Evolutionary conservation across 2,797 vertebrate genomes (phyloP).

Genomic region (Acrocephalus scirpaceus): DNA sequence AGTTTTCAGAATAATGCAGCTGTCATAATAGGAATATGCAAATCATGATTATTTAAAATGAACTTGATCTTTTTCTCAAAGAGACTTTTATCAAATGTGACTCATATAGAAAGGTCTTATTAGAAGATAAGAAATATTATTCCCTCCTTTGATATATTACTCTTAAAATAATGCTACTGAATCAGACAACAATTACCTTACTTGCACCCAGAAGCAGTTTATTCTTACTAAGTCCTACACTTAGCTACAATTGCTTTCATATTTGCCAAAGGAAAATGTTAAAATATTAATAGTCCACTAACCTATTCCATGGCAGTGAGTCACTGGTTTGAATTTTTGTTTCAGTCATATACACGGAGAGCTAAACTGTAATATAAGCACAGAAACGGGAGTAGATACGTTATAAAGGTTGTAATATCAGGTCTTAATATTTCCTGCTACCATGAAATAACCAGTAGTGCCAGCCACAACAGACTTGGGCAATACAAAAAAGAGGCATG

Average conservation of each 20-base stretch:
- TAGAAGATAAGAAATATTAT: conserved; percentile 54
- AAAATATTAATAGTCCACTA: conserved; percentile 78
- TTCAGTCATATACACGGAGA: conserved; percentile 48
- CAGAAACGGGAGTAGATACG: conserved; percentile 48
- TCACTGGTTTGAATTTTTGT: conserved; percentile 73
- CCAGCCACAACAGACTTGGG: not conserved
- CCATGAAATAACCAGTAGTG: not conserved
- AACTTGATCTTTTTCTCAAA: conserved; percentile 50
- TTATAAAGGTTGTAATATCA: conserved; percentile 35
- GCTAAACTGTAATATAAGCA: conserved; percentile 70
- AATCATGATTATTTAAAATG: conserved; percentile 64
- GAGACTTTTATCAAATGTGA: conserved; percentile 48
- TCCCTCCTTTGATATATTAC: conserved; percentile 39
- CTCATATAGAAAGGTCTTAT: conserved; percentile 38
- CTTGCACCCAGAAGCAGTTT: conserved; percentile 45
- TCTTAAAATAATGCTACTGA: conserved; percentile 64
- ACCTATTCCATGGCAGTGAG: conserved; percentile 71
- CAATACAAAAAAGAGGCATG: not conserved
- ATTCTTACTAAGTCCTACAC: conserved; percentile 34
- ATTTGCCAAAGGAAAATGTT: conserved; percentile 74
- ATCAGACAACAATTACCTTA: conserved; percentile 51
- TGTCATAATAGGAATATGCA: conserved; percentile 60
- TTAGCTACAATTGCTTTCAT: conserved; percentile 61
- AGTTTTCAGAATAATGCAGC: conserved; percentile 1
- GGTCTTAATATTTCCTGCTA: conserved; percentile 17